These are phyloP conservation scores for Drosophila paulistorum DNA, from an alignment of 1,140 invertebrate species.

Conservation along the genomic window DNA sequence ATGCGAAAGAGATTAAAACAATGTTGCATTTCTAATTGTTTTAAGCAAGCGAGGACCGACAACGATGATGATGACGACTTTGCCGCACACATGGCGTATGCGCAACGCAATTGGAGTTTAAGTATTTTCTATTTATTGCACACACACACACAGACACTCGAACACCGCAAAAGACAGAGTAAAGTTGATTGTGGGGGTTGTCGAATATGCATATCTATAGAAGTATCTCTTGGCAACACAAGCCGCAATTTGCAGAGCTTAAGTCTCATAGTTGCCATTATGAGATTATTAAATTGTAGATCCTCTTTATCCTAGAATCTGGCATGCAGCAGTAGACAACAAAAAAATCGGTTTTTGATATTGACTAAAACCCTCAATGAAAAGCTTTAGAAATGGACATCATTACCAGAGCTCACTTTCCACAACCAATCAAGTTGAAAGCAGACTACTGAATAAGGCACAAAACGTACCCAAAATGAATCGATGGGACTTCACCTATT, in stretches of 20 bases:
- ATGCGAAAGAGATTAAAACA: conserved; percentile 81
- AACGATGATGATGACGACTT: conserved; percentile 21
- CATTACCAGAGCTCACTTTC: background rate
- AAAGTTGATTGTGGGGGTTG: background rate
- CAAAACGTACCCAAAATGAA: background rate
- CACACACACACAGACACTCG: background rate
- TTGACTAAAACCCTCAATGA: background rate
- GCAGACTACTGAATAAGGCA: background rate
- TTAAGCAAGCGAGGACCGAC: conserved; percentile 64
- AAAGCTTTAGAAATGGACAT: background rate
- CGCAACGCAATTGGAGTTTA: conserved; percentile 67
- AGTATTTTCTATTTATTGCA: conserved; percentile 75
- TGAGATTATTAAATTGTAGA: conserved; percentile 58
- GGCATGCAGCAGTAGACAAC: background rate
- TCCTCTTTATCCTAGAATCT: background rate
- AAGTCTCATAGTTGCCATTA: conserved; percentile 60
- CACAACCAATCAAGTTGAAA: background rate
- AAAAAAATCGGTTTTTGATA: conserved; percentile 15
- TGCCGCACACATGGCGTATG: conserved; percentile 57
- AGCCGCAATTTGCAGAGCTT: conserved; percentile 56
- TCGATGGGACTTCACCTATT: background rate
- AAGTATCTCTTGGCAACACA: conserved; percentile 22
- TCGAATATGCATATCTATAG: conserved; percentile 26
- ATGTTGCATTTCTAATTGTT: conserved; percentile 82
- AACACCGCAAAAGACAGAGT: background rate